These are phyloP conservation scores for Cossypha caffra DNA, from an alignment of 2,797 vertebrate genomes.

Conservation along the genomic window DNA sequence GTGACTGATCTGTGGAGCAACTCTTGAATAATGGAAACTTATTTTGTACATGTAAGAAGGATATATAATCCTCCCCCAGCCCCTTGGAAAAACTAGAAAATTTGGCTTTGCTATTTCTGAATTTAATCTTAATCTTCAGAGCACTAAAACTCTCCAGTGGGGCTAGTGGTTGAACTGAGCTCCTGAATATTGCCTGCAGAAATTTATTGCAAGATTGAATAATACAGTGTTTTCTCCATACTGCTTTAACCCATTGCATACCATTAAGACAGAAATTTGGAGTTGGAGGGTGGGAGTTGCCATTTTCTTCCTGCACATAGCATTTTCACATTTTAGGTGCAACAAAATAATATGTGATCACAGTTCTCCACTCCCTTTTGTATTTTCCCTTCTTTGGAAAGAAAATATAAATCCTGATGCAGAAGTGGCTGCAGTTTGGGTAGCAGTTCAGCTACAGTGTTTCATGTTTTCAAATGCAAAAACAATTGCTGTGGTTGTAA, in stretches of 20 bases:
- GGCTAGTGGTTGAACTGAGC: constrained; percentile 37
- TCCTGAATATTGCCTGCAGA: constrained; percentile 59
- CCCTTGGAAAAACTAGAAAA: constrained; percentile 51
- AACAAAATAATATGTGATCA: background rate
- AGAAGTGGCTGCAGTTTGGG: background rate
- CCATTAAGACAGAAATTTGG: background rate
- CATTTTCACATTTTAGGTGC: background rate
- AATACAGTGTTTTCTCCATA: constrained; percentile 13
- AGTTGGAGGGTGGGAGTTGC: background rate
- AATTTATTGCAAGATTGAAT: constrained; percentile 42
- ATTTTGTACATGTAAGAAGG: constrained; percentile 40
- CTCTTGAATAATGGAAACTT: constrained; percentile 64
- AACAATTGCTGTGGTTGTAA: background rate
- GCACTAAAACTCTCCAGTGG: constrained; percentile 64
- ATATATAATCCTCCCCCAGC: constrained; percentile 18
- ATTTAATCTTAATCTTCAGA: constrained; percentile 64
- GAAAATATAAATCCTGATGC: background rate
- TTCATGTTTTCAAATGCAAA: background rate
- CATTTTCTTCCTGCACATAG: background rate
- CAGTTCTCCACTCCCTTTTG: background rate
- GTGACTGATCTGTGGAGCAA: constrained; percentile 63
- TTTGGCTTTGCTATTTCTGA: constrained; percentile 53
- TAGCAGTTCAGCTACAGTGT: background rate
- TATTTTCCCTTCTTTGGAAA: background rate
- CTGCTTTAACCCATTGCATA: background rate